phyloP scores from a whole-genome alignment of 1,140 invertebrate species.

The Heliconius himera region DNA sequence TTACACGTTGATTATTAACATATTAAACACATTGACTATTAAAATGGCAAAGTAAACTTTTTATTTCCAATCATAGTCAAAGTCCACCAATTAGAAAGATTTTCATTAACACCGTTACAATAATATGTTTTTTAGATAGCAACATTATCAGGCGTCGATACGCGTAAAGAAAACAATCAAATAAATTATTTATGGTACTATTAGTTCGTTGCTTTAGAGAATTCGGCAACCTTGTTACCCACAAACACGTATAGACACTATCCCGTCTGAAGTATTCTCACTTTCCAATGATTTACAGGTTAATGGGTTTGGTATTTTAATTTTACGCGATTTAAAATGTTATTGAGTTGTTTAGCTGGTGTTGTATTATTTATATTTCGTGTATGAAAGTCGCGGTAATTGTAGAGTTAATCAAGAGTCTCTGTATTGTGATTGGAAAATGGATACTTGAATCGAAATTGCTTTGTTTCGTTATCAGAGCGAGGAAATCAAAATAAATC shows the following conservation, averaged over 20 bases:
- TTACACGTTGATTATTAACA: too few species aligned
- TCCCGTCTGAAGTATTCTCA: constrained; percentile 18
- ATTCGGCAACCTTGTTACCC: constrained; percentile 49
- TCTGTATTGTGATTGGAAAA: too few species aligned
- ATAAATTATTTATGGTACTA: constrained; percentile 37
- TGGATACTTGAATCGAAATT: not conserved
- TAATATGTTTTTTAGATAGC: constrained; percentile 20
- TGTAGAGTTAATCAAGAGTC: not conserved
- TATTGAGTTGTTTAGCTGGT: constrained; percentile 5
- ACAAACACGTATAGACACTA: constrained; percentile 34
- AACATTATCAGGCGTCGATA: constrained; percentile 31
- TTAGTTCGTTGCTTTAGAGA: constrained; percentile 39
- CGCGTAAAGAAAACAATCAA: constrained; percentile 46
- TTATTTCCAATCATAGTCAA: not conserved
- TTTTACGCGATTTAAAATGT: constrained; percentile 17
- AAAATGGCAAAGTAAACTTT: not conserved
- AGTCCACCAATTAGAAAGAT: not conserved
- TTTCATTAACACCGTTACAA: constrained; percentile 20
- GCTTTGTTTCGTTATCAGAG: too few species aligned
- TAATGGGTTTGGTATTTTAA: constrained; percentile 20
- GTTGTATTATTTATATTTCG: not conserved
- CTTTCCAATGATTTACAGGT: constrained; percentile 28
- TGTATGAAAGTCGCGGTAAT: not conserved
- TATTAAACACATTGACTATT: too few species aligned
- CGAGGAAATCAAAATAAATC: too few species aligned